Percentiles rank a stretch among this genome's conserved stretches.
These are phyloP conservation scores for Nemapogon koenigi DNA, from an alignment of 2,888 invertebrate genomes.

Conservation along the genomic window DNA sequence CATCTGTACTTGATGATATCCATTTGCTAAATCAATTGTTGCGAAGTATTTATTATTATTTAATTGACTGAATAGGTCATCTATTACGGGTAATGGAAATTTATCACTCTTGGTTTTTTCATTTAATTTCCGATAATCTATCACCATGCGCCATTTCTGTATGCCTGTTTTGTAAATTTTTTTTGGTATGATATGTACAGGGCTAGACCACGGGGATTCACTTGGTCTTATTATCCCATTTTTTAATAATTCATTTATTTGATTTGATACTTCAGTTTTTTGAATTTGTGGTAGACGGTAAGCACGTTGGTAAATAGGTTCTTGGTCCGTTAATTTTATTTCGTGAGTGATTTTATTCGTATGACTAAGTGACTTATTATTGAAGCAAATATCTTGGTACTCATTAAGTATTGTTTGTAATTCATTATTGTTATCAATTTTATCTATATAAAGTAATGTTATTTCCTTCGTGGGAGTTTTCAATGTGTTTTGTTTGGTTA, in stretches of 20 bases:
- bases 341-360: neutral
- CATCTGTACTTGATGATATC: slow-evolving; percentile 14
- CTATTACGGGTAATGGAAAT: slow-evolving; percentile 14
- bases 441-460: neutral
- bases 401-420: no score
- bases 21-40: slow-evolving; percentile 13
- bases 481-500: neutral
- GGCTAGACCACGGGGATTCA: slow-evolving; percentile 16
- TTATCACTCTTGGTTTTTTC: slow-evolving; percentile 16
- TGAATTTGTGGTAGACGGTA: slow-evolving; percentile 1
- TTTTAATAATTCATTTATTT: slow-evolving; percentile 2
- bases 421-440: neutral
- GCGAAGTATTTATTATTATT: slow-evolving; percentile 15
- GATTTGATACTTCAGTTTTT: slow-evolving; percentile 1
- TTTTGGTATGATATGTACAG: slow-evolving; percentile 17
- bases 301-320: neutral
- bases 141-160: slow-evolving; percentile 15
- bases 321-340: slow-evolving; percentile 1
- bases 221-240: slow-evolving; percentile 6
- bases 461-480: neutral
- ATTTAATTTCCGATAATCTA: slow-evolving; percentile 15
- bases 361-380: no score
- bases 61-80: slow-evolving; percentile 14
- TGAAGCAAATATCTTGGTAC: no score
- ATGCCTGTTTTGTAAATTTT: slow-evolving; percentile 16